Conservation (phyloP, 2,888 invertebrate species). For the Abrostola tripartita region DNA sequence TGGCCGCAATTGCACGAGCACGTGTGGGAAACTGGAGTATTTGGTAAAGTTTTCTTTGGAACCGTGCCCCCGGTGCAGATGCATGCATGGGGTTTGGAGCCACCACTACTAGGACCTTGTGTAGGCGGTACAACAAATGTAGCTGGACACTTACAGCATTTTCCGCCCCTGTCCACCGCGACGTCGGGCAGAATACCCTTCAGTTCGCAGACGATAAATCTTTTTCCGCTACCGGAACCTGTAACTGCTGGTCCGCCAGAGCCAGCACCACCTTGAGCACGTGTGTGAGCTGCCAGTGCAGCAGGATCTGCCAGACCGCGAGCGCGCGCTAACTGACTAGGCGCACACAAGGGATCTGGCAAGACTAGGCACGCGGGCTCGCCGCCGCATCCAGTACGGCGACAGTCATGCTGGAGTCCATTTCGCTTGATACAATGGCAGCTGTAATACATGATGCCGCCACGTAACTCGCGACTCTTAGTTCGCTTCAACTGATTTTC, state of each 20-base stretch:
- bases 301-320: constrained; percentile 80
- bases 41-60: constrained; percentile 21
- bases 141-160: constrained; percentile 80
- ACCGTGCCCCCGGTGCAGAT: constrained; percentile 41
- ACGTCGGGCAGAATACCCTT: constrained; percentile 75
- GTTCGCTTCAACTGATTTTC: constrained; percentile 83
- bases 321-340: constrained; percentile 84
- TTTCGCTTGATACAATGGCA: constrained; percentile 89
- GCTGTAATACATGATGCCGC: constrained; percentile 86
- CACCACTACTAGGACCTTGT: constrained; percentile 30
- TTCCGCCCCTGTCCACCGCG: constrained; percentile 64
- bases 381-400: constrained; percentile 86
- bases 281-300: constrained; percentile 72
- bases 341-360: constrained; percentile 88
- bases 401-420: constrained; percentile 89
- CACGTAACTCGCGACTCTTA: constrained; percentile 87
- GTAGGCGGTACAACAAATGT: constrained; percentile 46
- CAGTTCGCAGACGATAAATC: constrained; percentile 84
- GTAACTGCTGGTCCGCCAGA: constrained; percentile 57
- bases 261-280: constrained; percentile 63
- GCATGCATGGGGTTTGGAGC: constrained; percentile 43
- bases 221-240: constrained; percentile 69
- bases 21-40: constrained; percentile 31
- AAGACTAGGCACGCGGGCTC: constrained; percentile 84
- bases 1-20: constrained; percentile 58